These are phyloP conservation scores for Alcis repandata DNA, from an alignment of 2,888 invertebrate genomes.

Conservation along the genomic window DNA sequence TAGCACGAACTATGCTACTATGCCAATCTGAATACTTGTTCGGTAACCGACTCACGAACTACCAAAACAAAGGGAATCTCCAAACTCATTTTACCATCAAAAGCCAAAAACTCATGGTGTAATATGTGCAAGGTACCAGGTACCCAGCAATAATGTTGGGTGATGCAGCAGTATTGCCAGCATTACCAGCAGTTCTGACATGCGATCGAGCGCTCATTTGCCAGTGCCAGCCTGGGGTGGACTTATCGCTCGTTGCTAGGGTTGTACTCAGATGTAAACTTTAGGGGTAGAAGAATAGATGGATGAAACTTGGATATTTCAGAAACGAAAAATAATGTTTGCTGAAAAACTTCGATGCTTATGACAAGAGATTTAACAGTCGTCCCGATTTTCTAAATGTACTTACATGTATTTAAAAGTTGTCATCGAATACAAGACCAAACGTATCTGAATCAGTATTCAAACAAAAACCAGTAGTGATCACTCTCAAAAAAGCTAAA, in stretches of 20 bases:
- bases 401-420: too few relatives aligned
- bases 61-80: too few relatives aligned
- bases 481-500: too few relatives aligned
- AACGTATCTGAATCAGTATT: too few relatives aligned
- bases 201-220: constrained; percentile 34
- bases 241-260: constrained; percentile 30
- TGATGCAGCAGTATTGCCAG: constrained; percentile 35
- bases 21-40: too few relatives aligned
- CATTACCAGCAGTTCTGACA: constrained; percentile 30
- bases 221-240: constrained; percentile 21
- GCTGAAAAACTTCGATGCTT: background rate
- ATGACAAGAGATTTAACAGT: background rate
- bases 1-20: too few relatives aligned
- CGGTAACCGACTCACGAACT: too few relatives aligned
- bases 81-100: background rate
- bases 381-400: too few relatives aligned
- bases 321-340: background rate
- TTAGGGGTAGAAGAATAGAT: background rate
- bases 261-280: background rate
- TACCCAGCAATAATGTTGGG: constrained; percentile 28
- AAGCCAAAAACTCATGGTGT: background rate
- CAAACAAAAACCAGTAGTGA: too few relatives aligned
- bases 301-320: background rate
- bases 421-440: too few relatives aligned
- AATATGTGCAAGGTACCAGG: constrained; percentile 8